Evolutionary conservation across 2,797 vertebrate genomes (phyloP), one percentile per base, ranked within the genome.

Genomic region (Neosalanx taihuensis): DNA sequence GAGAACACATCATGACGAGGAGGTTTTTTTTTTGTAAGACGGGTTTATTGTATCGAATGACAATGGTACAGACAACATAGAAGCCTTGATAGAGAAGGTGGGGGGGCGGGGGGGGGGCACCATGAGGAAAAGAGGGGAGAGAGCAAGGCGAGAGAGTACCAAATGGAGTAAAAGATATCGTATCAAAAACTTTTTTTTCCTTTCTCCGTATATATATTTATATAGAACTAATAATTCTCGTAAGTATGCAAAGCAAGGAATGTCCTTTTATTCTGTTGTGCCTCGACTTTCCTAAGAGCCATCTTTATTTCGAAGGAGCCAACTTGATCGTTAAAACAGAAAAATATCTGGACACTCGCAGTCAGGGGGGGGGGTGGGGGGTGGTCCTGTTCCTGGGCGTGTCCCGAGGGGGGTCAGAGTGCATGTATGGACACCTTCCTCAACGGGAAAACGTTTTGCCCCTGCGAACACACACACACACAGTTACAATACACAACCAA

Each of bases 381-480:
- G 70, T 66, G 78, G 72, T 87, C 82, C 84, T 73, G 85, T 88
- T 83, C 72, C 65, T 49, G 69, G 81, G 69, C 57, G 53, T 75
- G 62, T 76, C 83, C 83, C 72, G 29, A 1, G 18, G 29, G 1
- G 60, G 26, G 7, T 57, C 18, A 18, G 78, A 68, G 78, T 73
- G 67, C 87, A 76, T 80, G 76, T 85, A 87, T 81, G 90, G 93
- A 85, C 89, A 84, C 86, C 78, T 64, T 74, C 79, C 78, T 92
- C 89, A 94, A 77, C 92, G 93, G 53, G 87, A 80, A 79, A 99
- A 98, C 0, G 97, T 99, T 91, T 98, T 99, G 83, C 97, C 97
- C 90, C 97, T 96, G 89, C 60, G 67, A 88, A 86, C 57, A 82
- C 76, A 67, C 58, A 29, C 6, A 68, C 51, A 56, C 51, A 35